These are phyloP conservation scores for Gryllus longicercus DNA, from an alignment of 2,888 invertebrate genomes.

Conservation along the genomic window DNA sequence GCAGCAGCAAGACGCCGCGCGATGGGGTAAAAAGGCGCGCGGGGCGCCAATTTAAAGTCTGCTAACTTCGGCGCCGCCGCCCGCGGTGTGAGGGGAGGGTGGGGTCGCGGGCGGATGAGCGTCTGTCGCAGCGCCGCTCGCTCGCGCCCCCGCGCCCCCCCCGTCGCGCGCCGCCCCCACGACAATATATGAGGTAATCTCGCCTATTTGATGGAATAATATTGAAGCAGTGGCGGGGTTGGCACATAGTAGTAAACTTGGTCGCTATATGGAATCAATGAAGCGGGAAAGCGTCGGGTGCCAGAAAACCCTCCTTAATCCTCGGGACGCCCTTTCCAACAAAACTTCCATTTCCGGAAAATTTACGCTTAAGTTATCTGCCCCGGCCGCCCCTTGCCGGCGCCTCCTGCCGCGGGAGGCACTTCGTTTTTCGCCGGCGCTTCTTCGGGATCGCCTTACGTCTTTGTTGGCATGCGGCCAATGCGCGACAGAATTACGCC, in stretches of 20 bases:
- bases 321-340: not conserved
- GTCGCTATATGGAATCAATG: conserved; percentile 33
- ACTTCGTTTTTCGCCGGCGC: not conserved
- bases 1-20: not conserved
- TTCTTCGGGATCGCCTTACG: not conserved
- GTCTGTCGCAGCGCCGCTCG: not conserved
- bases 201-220: conserved; percentile 38
- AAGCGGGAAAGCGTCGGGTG: conserved; percentile 26
- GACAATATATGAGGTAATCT: conserved; percentile 38
- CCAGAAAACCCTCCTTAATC: conserved; percentile 17
- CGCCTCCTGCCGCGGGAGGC: not conserved
- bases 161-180: conserved; percentile 11
- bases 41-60: conserved; percentile 18
- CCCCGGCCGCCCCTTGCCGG: not conserved
- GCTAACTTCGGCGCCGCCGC: conserved; percentile 26
- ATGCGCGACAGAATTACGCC: not conserved
- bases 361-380: not conserved
- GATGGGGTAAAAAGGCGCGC: not conserved
- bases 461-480: not conserved
- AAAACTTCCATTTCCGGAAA: conserved; percentile 17
- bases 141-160: not conserved
- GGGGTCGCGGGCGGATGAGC: conserved; percentile 38
- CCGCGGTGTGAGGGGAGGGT: conserved; percentile 27
- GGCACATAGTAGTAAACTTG: conserved; percentile 28
- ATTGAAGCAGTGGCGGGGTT: conserved; percentile 32